Percentiles rank a stretch among this genome's conserved stretches.
Conservation (phyloP, 2,888 invertebrate genomes). For the Notodonta ziczac region DNA sequence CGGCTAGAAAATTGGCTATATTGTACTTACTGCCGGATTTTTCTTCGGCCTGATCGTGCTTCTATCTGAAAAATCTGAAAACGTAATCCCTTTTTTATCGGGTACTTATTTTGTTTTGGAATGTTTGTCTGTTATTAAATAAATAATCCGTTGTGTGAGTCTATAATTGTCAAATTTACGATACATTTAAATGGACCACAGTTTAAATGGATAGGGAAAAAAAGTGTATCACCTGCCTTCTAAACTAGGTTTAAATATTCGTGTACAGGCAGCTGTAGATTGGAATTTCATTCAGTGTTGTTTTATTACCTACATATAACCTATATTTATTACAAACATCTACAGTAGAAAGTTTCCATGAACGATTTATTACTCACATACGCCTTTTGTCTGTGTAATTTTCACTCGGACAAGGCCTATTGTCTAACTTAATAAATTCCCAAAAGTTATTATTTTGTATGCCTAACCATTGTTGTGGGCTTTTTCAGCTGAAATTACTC, state of each 20-base stretch:
- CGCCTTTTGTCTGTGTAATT: not conserved
- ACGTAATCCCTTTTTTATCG: not conserved
- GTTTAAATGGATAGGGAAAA: too few species aligned
- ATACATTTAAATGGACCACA: too few species aligned
- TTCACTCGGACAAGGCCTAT: not conserved
- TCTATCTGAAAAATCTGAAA: not conserved
- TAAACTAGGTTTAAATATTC: too few species aligned
- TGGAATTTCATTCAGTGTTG: too few species aligned
- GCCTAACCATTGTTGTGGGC: not conserved
- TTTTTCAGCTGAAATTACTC: slow-evolving; percentile 7
- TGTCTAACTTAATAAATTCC: not conserved
- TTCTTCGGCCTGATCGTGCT: not conserved
- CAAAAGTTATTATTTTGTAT: not conserved
- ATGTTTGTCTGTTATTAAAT: too few species aligned
- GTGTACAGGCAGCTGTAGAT: too few species aligned
- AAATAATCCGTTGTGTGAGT: too few species aligned
- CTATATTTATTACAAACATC: too few species aligned
- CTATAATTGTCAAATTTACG: too few species aligned
- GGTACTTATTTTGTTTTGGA: too few species aligned
- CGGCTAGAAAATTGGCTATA: slow-evolving; percentile 17
- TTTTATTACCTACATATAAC: too few species aligned
- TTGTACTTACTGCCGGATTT: not conserved
- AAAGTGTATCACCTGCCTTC: too few species aligned
- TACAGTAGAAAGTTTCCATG: not conserved
- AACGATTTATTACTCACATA: not conserved